A percentile compares a stretch with the other conserved stretches of the same genome.
Evolutionary conservation across 2,888 invertebrate genomes (phyloP).

Genomic region (Conistra vaccinii): DNA sequence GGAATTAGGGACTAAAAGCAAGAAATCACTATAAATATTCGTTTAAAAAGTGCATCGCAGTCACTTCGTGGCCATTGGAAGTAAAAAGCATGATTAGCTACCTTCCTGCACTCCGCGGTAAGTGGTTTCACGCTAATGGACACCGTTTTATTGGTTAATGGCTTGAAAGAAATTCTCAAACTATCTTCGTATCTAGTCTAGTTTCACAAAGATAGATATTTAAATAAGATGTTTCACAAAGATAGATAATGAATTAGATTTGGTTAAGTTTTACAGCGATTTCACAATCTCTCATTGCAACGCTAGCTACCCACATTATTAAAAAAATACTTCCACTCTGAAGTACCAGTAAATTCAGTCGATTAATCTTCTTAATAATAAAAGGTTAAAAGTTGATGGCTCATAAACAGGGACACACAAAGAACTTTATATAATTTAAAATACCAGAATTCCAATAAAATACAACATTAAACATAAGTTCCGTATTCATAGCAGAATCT

Average conservation of each 20-base stretch:
- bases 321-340: background rate
- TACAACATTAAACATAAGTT: slow-evolving; percentile 14
- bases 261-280: background rate
- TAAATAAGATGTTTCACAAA: background rate
- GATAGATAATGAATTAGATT: background rate
- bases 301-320: background rate
- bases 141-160: slow-evolving; percentile 54
- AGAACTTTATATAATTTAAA: background rate
- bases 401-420: slow-evolving; percentile 3
- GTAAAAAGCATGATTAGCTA: slow-evolving; percentile 60
- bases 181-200: background rate
- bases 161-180: slow-evolving; percentile 30
- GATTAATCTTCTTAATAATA: background rate
- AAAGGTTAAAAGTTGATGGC: background rate
- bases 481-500: slow-evolving; percentile 19
- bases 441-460: slow-evolving; percentile 2
- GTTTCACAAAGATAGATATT: background rate
- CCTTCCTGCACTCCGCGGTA: slow-evolving; percentile 54
- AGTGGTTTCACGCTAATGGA: slow-evolving; percentile 57
- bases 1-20: background rate
- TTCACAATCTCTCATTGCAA: too few relatives aligned
- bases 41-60: slow-evolving; percentile 26
- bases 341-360: background rate
- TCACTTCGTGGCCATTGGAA: slow-evolving; percentile 7
- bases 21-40: background rate